phyloP scores from a whole-genome alignment of 2,797 vertebrate species.

The Sardinella longiceps region DNA sequence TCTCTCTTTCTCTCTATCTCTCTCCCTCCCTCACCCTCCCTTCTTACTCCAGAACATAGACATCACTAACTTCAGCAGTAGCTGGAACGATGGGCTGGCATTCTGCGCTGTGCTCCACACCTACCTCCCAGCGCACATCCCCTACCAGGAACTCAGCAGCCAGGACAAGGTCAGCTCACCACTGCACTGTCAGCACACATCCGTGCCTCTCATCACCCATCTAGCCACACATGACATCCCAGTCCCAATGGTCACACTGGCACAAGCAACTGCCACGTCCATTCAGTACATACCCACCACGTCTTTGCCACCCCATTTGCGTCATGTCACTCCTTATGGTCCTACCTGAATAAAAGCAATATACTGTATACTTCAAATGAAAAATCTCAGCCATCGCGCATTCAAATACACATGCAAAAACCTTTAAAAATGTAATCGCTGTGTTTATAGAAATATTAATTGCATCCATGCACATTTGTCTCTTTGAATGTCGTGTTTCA shows the following conservation, averaged over 20 bases:
- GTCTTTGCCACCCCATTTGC: too few species aligned
- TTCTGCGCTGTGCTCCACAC: slow-evolving; percentile 91
- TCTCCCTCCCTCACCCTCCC: not conserved
- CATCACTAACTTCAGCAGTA: slow-evolving; percentile 91
- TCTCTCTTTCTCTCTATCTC: not conserved
- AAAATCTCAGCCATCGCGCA: too few species aligned
- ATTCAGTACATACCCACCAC: too few species aligned
- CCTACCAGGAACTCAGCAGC: slow-evolving; percentile 83
- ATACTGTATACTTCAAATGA: too few species aligned
- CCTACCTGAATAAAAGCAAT: too few species aligned
- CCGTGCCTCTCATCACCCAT: not conserved
- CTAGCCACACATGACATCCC: not conserved
- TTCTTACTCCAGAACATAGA: slow-evolving; percentile 80
- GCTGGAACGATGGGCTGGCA: slow-evolving; percentile 88
- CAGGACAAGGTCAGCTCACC: slow-evolving; percentile 82
- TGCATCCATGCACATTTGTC: not conserved
- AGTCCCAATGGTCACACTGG: not conserved
- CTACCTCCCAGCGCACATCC: slow-evolving; percentile 86
- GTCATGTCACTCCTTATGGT: too few species aligned
- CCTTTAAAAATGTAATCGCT: too few species aligned
- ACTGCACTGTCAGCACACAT: not conserved
- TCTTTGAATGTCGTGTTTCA: not conserved
- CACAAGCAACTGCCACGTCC: too few species aligned
- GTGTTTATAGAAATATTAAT: too few species aligned
- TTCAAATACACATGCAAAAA: too few species aligned